Evolutionary conservation across 2,113 vertebrate genomes (phyloP).

Genomic region (Pelodiscus sinensis): DNA sequence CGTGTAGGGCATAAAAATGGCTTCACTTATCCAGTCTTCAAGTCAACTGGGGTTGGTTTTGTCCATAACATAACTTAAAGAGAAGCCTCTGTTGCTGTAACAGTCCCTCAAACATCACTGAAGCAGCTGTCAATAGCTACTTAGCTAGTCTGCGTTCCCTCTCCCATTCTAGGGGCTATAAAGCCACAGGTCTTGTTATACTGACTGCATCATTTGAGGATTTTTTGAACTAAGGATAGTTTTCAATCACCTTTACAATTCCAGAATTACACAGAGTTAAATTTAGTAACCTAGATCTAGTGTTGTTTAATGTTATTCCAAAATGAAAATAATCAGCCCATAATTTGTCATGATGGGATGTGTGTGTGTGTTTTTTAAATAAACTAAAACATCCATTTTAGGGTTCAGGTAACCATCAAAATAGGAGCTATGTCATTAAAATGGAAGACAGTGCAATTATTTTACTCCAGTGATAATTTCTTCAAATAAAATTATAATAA

Average conservation of each 20-base stretch:
- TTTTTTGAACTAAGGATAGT: neutral
- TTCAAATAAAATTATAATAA: constrained; percentile 45
- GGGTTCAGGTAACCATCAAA: neutral
- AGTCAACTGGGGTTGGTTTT: neutral
- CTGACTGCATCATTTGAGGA: neutral
- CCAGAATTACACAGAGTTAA: neutral
- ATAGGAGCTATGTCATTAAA: neutral
- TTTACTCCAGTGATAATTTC: neutral
- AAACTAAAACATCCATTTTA: neutral
- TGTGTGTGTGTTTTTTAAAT: neutral
- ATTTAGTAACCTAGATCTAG: neutral
- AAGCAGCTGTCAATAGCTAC: neutral
- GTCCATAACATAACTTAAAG: neutral
- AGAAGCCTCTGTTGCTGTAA: neutral
- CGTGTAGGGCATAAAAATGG: neutral
- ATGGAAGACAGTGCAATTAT: neutral
- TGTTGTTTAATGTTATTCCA: neutral
- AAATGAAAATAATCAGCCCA: neutral
- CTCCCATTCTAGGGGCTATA: neutral
- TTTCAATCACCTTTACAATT: neutral
- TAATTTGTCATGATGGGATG: neutral
- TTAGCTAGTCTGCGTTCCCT: neutral
- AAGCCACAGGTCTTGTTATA: neutral
- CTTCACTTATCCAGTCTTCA: neutral
- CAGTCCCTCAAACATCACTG: neutral